phyloP scores from a whole-genome alignment of 2,888 invertebrate species.

The Synanthedon myopaeformis region DNA sequence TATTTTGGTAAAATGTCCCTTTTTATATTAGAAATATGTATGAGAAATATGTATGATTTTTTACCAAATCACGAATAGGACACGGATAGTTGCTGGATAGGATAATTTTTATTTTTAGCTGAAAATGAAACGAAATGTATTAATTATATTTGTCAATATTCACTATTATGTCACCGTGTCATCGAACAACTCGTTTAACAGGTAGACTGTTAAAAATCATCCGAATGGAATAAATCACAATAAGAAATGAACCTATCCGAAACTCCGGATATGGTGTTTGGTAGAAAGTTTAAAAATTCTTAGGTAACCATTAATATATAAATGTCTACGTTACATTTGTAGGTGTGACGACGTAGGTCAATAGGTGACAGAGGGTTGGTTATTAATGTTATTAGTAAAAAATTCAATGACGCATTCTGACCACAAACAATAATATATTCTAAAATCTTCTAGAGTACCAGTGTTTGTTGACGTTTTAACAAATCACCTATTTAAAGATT shows the following conservation, averaged over 20 bases:
- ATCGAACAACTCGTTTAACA: neutral
- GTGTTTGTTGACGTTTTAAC: no score
- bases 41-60: no score
- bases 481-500: no score
- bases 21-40: no score
- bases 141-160: no score
- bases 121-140: no score
- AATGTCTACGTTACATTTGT: conserved; percentile 2
- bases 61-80: no score
- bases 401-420: neutral
- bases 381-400: neutral
- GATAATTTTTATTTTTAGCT: no score
- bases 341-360: conserved; percentile 5
- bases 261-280: conserved; percentile 2
- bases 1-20: no score
- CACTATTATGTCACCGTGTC: neutral
- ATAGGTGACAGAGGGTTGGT: neutral
- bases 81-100: no score
- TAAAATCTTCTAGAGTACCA: no score
- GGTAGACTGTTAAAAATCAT: neutral
- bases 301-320: conserved; percentile 4
- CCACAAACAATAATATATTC: no score
- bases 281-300: conserved; percentile 7
- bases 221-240: conserved; percentile 6
- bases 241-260: conserved; percentile 2